Percentiles rank a stretch among this genome's conserved stretches.
These are phyloP conservation scores for Dendrolimus punctatus DNA, from an alignment of 1,140 invertebrate species.

Conservation along the genomic window DNA sequence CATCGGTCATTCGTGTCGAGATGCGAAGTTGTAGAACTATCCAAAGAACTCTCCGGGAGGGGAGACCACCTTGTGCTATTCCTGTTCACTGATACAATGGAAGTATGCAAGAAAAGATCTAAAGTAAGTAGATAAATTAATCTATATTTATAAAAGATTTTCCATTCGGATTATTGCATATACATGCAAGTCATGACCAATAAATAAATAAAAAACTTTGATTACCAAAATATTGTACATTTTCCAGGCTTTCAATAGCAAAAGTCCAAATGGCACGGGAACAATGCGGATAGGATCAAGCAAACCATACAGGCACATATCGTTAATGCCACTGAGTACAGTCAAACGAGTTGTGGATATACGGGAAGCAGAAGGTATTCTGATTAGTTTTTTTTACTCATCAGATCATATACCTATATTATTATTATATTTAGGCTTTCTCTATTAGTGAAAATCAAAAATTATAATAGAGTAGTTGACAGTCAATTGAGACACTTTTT, in stretches of 20 bases:
- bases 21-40: slow-evolving; percentile 92
- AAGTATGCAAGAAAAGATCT: slow-evolving; percentile 91
- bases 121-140: slow-evolving; percentile 70
- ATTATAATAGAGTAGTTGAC: too few relatives aligned
- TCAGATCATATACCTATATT: not conserved
- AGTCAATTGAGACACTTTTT: too few relatives aligned
- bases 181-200: too few relatives aligned
- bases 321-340: slow-evolving; percentile 87
- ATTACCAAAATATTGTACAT: slow-evolving; percentile 2
- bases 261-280: slow-evolving; percentile 77
- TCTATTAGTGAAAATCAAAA: too few relatives aligned
- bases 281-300: slow-evolving; percentile 76
- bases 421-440: not conserved
- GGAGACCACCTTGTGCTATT: slow-evolving; percentile 92
- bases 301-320: slow-evolving; percentile 93
- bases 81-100: slow-evolving; percentile 94
- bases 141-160: too few relatives aligned
- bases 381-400: not conserved
- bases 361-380: slow-evolving; percentile 82
- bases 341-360: slow-evolving; percentile 94
- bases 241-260: slow-evolving; percentile 76
- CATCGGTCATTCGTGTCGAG: slow-evolving; percentile 90
- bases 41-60: slow-evolving; percentile 87
- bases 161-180: too few relatives aligned
- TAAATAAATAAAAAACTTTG: too few relatives aligned